Percentiles rank a stretch among this genome's conserved stretches.
phyloP scores from a whole-genome alignment of 2,888 invertebrate genomes.

The Harmothoe impar region DNA sequence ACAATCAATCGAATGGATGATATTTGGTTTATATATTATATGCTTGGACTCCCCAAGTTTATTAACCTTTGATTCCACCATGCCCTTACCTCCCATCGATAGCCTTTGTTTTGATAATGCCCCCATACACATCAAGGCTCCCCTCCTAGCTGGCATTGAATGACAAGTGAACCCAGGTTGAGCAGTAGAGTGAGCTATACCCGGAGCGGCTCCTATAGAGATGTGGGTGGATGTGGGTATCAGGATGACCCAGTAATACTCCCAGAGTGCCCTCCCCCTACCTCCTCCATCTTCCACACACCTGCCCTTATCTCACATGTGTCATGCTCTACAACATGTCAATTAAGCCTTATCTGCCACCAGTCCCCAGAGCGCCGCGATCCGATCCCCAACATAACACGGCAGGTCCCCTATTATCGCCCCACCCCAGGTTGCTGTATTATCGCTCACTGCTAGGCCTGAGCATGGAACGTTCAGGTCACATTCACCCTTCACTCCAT shows the following conservation, averaged over 20 bases:
- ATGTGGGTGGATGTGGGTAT: background rate
- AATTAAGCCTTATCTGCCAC: constrained; percentile 5
- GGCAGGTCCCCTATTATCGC: background rate
- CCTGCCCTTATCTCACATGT: background rate
- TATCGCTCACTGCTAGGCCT: background rate
- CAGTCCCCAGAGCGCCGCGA: background rate
- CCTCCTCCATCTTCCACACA: background rate
- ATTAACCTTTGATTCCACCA: too few species aligned
- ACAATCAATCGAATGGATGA: too few species aligned
- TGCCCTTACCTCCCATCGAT: too few species aligned
- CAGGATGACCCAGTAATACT: constrained; percentile 20
- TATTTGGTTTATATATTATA: too few species aligned
- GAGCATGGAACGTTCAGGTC: too few species aligned
- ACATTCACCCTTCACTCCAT: too few species aligned
- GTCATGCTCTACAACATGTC: constrained; percentile 23
- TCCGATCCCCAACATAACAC: constrained; percentile 5
- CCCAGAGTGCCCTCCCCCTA: background rate
- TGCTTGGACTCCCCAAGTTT: too few species aligned
- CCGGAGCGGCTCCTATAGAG: background rate
- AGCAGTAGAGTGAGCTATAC: background rate
- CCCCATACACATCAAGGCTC: too few species aligned
- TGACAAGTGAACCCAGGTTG: too few species aligned
- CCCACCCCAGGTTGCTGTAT: background rate
- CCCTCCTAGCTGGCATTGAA: too few species aligned
- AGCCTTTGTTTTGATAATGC: too few species aligned